Conservation (phyloP, 1,140 invertebrate genomes). For the Cardiocondyla obscurior region DNA sequence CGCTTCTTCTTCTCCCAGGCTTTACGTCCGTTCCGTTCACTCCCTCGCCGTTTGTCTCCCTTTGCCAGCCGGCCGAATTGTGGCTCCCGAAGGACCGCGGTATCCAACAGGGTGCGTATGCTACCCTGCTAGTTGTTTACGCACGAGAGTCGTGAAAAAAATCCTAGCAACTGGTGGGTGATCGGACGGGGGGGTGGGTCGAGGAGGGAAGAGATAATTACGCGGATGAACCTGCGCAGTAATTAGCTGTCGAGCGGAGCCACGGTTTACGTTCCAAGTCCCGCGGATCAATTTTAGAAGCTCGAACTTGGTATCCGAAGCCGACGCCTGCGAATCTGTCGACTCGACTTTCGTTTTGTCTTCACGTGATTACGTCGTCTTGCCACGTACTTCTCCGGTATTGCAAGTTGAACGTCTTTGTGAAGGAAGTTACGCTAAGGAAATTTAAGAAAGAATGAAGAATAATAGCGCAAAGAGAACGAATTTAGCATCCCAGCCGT, state of each 20-base stretch:
- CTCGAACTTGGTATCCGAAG: neutral
- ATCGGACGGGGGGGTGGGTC: neutral
- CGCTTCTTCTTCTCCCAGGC: conserved; percentile 28
- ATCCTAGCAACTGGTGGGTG: conserved; percentile 44
- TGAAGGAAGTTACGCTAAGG: neutral
- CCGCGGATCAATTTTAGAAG: neutral
- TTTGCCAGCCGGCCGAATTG: conserved; percentile 55
- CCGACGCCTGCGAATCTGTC: neutral
- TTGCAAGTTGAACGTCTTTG: neutral
- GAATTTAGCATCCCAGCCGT: neutral
- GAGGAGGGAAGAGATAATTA: conserved; percentile 44
- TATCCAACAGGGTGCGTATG: conserved; percentile 76
- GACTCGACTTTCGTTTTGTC: neutral
- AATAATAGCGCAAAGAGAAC: neutral
- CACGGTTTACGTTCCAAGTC: neutral
- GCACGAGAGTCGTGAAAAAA: conserved; percentile 76
- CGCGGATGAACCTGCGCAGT: conserved; percentile 23
- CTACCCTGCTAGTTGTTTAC: conserved; percentile 83
- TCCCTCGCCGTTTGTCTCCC: conserved; percentile 7
- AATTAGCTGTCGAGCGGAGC: neutral
- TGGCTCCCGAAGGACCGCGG: conserved; percentile 63
- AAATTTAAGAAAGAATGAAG: neutral
- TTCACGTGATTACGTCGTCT: neutral
- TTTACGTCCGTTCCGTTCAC: conserved; percentile 15
- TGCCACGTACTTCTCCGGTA: neutral